Conservation (phyloP, 2,888 invertebrate genomes). For the Acrobasis repandana region DNA sequence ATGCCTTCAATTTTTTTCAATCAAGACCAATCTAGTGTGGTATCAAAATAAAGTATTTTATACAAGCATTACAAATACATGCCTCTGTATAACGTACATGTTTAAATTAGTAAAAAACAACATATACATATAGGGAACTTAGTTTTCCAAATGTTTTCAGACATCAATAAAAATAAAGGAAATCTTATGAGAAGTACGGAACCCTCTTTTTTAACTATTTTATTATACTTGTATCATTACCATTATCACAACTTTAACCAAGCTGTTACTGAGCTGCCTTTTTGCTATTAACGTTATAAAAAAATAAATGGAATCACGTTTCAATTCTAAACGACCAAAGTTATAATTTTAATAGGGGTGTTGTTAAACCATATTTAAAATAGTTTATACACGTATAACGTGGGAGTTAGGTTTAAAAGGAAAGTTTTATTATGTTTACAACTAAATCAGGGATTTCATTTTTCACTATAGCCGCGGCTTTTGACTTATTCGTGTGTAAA, state of each 20-base stretch:
- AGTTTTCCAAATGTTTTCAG: too few species aligned
- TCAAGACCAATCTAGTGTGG: too few species aligned
- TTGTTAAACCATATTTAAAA: not conserved
- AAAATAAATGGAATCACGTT: not conserved
- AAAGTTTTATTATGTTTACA: slow-evolving; percentile 3
- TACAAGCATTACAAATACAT: too few species aligned
- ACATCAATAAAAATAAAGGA: too few species aligned
- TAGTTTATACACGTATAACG: not conserved
- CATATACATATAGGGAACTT: too few species aligned
- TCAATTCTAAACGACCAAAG: not conserved
- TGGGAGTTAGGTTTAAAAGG: not conserved
- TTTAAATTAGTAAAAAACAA: too few species aligned
- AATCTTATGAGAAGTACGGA: too few species aligned
- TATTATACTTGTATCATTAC: too few species aligned
- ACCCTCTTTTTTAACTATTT: too few species aligned
- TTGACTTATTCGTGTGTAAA: slow-evolving; percentile 6
- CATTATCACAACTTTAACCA: not conserved
- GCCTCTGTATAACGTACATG: too few species aligned
- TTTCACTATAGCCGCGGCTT: not conserved
- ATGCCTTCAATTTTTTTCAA: too few species aligned
- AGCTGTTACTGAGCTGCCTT: not conserved
- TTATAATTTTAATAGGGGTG: not conserved
- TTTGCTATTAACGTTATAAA: not conserved
- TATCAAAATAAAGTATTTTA: too few species aligned
- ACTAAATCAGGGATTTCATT: not conserved